Evolutionary conservation across 2,113 vertebrate species (phyloP), one percentile per base, ranked within the genome.

Genomic region (Myxocyprinus asiaticus): DNA sequence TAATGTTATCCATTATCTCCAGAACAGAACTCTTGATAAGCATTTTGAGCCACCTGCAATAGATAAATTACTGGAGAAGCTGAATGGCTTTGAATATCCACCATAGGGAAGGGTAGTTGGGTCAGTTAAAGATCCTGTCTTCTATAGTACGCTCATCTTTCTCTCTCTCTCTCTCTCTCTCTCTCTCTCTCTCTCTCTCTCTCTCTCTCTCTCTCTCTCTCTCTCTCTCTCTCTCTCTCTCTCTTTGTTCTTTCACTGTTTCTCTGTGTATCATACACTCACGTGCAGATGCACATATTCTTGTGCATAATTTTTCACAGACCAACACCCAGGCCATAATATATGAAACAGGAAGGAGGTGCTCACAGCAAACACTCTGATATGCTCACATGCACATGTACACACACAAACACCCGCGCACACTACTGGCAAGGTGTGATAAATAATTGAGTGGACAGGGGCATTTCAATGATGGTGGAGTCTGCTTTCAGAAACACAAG

Each of bases 401-500:
- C 47, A 79, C 7, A 42, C 47, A 47, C 55, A 67, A 17, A 66
- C n/a, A 79, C 63, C 67, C 47, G 67, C 72, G 76, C 70, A 72
- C 74, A 80, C 58, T 63, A 89, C 87, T 84, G 83, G 87, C 85
- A 88, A 89, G 88, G 83, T 88, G 81, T 84, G 87, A 84, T 93
- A 90, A 93, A 93, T 93, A 90, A 93, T 93, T 92, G 88, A 93
- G 90, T 87, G 86, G 86, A 86, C 85, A 33, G 77, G 87, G 87
- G 85, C 86, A 87, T 86, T 92, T 92, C 90, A 90, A 90, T 89
- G 91, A 92, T 67, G 85, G 58, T 83, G 84, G 91, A 83, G 89
- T 93, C 89, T 91, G 87, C 88, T 93, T 92, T 92, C 91, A 92
- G 92, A 92, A 94, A 94, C 87, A 86, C 87, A 90, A 92, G 88